Evolutionary conservation across 2,113 vertebrate genomes (phyloP).

Genomic region (Bubalus kerabau): DNA sequence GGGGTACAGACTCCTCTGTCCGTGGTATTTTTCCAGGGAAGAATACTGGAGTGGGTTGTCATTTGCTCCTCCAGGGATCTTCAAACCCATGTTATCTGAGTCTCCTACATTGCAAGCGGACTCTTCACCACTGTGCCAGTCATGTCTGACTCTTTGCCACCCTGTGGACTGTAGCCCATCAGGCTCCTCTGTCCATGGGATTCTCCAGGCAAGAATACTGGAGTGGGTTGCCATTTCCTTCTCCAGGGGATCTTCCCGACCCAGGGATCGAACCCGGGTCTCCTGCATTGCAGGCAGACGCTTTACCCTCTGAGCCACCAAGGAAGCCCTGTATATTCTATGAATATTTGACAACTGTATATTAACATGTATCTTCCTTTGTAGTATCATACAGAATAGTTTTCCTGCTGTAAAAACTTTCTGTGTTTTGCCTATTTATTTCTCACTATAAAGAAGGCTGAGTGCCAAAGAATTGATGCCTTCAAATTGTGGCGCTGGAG

Average conservation of each 20-base stretch:
- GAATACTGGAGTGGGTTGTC: background rate
- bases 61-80: background rate
- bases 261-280: too few relatives aligned
- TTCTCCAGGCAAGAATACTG: too few relatives aligned
- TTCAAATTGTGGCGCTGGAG: background rate
- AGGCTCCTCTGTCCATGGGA: too few relatives aligned
- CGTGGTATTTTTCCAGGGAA: background rate
- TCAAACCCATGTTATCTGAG: background rate
- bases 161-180: too few relatives aligned
- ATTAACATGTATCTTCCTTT: background rate
- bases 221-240: too few relatives aligned
- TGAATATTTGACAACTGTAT: background rate
- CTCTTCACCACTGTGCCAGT: background rate
- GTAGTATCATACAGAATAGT: background rate
- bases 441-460: background rate
- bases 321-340: background rate
- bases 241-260: too few relatives aligned
- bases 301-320: too few relatives aligned
- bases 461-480: background rate
- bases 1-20: background rate
- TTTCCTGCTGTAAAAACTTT: background rate
- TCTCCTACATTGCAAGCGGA: background rate
- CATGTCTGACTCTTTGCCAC: too few relatives aligned
- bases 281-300: too few relatives aligned
- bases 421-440: background rate